These are phyloP conservation scores for Euwallacea fornicatus DNA, from an alignment of 1,140 invertebrate genomes.

Conservation along the genomic window DNA sequence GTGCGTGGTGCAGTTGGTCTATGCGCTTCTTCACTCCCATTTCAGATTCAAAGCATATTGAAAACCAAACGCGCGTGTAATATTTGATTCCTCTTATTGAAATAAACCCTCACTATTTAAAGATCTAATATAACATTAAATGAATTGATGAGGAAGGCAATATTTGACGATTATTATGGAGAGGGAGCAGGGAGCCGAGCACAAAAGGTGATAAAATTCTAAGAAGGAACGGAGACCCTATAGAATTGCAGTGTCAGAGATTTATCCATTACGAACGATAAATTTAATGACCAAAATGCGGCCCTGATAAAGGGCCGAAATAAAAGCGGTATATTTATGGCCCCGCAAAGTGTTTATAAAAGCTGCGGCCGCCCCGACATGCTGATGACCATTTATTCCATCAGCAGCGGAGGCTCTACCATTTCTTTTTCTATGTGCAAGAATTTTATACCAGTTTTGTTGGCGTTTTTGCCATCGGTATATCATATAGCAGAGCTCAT, in stretches of 20 bases:
- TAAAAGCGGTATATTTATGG: slow-evolving; percentile 48
- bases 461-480: slow-evolving; percentile 23
- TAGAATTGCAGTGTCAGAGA: no score
- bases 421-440: slow-evolving; percentile 45
- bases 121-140: slow-evolving; percentile 35
- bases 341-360: slow-evolving; percentile 52
- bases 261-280: not conserved
- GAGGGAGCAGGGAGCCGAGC: no score
- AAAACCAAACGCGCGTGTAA: slow-evolving; percentile 45
- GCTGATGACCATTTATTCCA: slow-evolving; percentile 45
- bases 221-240: no score
- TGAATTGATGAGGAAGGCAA: slow-evolving; percentile 14
- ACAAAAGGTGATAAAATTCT: no score
- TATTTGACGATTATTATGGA: slow-evolving; percentile 3
- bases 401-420: slow-evolving; percentile 38
- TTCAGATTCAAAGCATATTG: slow-evolving; percentile 42
- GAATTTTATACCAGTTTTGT: slow-evolving; percentile 44
- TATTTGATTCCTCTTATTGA: slow-evolving; percentile 42
- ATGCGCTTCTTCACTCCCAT: slow-evolving; percentile 11
- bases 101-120: slow-evolving; percentile 36
- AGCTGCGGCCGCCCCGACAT: slow-evolving; percentile 39
- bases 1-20: slow-evolving; percentile 22
- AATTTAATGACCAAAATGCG: not conserved
- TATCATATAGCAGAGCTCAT: slow-evolving; percentile 36
- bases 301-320: not conserved